Evolutionary conservation across 2,113 vertebrate genomes (phyloP), one percentile per base, ranked within the genome.

Genomic region (Oxyruncus cristatus): DNA sequence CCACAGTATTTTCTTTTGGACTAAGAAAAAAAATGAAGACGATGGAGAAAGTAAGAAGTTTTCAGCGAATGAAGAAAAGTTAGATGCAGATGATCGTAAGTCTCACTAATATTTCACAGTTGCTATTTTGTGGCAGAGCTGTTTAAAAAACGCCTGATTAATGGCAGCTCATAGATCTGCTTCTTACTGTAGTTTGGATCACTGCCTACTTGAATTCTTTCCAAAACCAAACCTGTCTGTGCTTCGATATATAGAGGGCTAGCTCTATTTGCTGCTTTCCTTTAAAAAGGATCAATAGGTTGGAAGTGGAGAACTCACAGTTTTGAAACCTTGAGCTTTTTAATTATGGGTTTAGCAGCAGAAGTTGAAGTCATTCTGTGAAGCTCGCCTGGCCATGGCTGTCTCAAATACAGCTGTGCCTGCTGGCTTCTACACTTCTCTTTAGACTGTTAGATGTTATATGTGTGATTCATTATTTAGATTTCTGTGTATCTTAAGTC

Each of bases 1-100:
- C 95, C 52, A 26, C 75, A 76, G 62, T 95, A 23, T 62, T 97
- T 97, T 96, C 58, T 90, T 97, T 92, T 98, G 98, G 98, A 98
- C 97, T 93, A 98, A 99, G 96, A 99, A 99, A 98, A 99, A 99
- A 95, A 98, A 83, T 81, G 99, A 99, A 90, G 98, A 98, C 74
- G 98, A 99, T 44, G 79, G 97, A 28, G 99, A 99, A 62, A 98
- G 97, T 44, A 99, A 99, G 97, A 99, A 99, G 56, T 97, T 98
- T 93, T 98, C 98, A 17, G 92, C 98, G 5, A 98, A 98, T 70
- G 99, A 99, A 63, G 99, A 99, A 11, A 98, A 97, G 83, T 78
- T 98, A 89, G 98, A 98, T 24, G 6, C 98, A 28, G 99, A 99
- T 95, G 99, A 99, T 91, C 98, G 99, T 99, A 98, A 98, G 98